Evolutionary conservation across 2,888 invertebrate species (phyloP).

Genomic region (Harpalus rufipes): DNA sequence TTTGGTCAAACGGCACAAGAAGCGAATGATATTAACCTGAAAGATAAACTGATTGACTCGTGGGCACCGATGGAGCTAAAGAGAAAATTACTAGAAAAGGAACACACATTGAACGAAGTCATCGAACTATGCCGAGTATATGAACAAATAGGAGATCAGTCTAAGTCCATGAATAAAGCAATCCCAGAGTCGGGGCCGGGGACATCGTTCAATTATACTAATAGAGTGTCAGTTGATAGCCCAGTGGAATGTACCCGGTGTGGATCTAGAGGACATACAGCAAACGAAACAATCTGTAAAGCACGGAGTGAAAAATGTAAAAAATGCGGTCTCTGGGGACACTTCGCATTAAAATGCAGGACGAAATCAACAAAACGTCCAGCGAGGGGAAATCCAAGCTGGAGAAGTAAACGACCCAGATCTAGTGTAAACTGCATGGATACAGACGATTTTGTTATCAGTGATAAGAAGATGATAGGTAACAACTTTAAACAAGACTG

Average conservation of each 20-base stretch:
- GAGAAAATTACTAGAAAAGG: conserved; percentile 69
- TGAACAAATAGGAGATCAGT: too few species aligned
- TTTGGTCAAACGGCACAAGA: too few species aligned
- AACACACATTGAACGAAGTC: too few species aligned
- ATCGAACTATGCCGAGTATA: too few species aligned
- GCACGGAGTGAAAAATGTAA: conserved; percentile 12
- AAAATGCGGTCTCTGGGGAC: conserved; percentile 3
- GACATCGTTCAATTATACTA: conserved; percentile 2
- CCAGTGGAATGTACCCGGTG: neutral
- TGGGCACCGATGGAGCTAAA: conserved; percentile 70
- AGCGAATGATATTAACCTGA: too few species aligned
- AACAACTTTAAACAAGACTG: neutral
- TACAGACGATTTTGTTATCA: neutral
- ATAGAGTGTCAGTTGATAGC: neutral
- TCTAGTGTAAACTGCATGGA: neutral
- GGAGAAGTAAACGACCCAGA: conserved; percentile 13
- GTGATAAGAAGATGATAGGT: neutral
- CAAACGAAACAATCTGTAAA: neutral
- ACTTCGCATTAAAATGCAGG: neutral
- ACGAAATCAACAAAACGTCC: neutral
- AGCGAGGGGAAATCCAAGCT: neutral
- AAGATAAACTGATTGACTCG: conserved; percentile 70
- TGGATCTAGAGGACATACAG: neutral
- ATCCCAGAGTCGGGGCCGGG: too few species aligned
- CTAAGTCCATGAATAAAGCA: too few species aligned